Evolutionary conservation across 2,888 invertebrate genomes (phyloP), one percentile per base, ranked within the genome.

Genomic region (Eupithecia tripunctaria): DNA sequence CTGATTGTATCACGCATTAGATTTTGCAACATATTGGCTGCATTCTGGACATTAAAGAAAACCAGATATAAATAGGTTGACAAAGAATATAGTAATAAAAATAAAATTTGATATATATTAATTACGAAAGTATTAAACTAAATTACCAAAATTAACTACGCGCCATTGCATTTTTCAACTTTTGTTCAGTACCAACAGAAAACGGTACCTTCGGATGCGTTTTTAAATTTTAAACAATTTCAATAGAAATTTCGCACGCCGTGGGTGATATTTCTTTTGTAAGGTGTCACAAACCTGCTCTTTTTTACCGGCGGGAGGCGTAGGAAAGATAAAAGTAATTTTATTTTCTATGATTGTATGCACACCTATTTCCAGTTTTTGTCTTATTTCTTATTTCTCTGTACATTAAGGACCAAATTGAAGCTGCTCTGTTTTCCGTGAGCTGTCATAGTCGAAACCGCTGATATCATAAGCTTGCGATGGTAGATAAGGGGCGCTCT

Each of bases 401-500:
- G 0, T 12, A 51, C 51, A 21, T 1, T 51, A 12, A 12, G 12
- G 12, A 3, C 12, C 0, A 12, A 21, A 51, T 21, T 21, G 21
- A 21, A 51, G 2, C n/a, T n/a, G 21, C 21, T 21, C 4, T 21
- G 12, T 51, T 51, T 51, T 7, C 51, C 4, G 21, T 51, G 51
- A 51, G 21, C 51, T 51, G 12, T 21, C 51, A 21, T 51, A 60
- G 60, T 29, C 18, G 18, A 29, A 27, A 29, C 60, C 6, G 51
- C 10, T 60, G 60, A 60, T 60, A 60, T 27, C 51, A 21, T 51
- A 60, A 59, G 59, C 27, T 27, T 59, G 14, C 27, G 27, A 59
- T 25, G 27, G 59, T 27, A 15, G 59, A 47, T 60, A 29, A 18
- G 59, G 25, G 59, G 90, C 90, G 89, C 89, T 86, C 78, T 71